Evolutionary conservation across 2,113 vertebrate species (phyloP).

Genomic region (Petrocephalus microphthalmus): DNA sequence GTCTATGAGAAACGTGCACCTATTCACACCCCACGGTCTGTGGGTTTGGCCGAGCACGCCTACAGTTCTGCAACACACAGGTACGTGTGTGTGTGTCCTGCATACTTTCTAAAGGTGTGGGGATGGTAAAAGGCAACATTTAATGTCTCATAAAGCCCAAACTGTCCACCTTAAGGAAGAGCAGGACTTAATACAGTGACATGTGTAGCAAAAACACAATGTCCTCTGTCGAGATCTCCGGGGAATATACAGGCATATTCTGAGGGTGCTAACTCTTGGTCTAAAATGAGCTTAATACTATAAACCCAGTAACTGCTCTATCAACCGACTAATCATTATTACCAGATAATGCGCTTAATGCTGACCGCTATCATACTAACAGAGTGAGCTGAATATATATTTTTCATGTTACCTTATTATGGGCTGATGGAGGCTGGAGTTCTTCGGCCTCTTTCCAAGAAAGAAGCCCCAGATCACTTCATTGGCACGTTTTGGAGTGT

Average conservation of each 20-base stretch:
- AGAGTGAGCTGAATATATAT: background rate
- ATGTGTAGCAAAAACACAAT: background rate
- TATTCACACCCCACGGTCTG: background rate
- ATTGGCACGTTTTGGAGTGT: slow-evolving; percentile 12
- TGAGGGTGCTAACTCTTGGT: background rate
- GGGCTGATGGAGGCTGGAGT: background rate
- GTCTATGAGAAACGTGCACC: background rate
- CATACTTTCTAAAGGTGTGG: background rate
- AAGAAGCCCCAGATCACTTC: slow-evolving; percentile 3
- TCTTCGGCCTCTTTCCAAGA: background rate
- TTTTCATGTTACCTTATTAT: background rate
- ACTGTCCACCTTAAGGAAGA: background rate
- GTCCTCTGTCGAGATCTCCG: background rate
- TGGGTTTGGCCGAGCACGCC: background rate
- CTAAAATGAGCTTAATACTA: background rate
- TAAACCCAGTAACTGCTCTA: background rate
- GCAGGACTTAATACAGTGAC: background rate
- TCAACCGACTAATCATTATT: background rate
- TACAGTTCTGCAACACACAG: background rate
- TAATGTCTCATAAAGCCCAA: background rate
- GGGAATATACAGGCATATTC: background rate
- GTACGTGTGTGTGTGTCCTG: background rate
- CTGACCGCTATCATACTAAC: background rate
- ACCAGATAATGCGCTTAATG: background rate
- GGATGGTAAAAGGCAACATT: background rate